These are phyloP conservation scores for Nemotelus pantherinus DNA, from an alignment of 2,888 invertebrate genomes.

Conservation along the genomic window DNA sequence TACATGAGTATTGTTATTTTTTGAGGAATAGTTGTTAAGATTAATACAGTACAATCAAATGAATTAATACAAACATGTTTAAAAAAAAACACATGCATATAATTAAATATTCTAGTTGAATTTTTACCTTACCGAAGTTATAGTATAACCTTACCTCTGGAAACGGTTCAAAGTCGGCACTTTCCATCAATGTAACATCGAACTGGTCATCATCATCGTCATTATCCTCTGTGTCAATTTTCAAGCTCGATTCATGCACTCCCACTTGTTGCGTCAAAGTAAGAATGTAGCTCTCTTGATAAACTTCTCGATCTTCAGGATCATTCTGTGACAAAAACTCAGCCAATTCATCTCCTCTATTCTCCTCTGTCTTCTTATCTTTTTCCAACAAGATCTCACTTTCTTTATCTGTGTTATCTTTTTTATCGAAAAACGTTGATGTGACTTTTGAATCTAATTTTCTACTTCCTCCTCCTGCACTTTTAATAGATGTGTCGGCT, in stretches of 20 bases:
- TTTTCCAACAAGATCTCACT: constrained; percentile 44
- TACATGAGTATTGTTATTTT: too few species aligned
- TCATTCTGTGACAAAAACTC: constrained; percentile 58
- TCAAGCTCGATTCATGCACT: background rate
- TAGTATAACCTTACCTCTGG: constrained; percentile 67
- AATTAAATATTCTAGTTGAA: background rate
- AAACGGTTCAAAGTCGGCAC: constrained; percentile 70
- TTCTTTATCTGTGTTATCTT: constrained; percentile 42
- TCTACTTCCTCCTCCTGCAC: background rate
- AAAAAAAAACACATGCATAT: background rate
- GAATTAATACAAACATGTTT: background rate
- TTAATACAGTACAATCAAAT: too few species aligned
- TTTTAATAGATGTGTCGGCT: background rate
- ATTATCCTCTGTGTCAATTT: constrained; percentile 44
- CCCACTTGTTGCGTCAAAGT: constrained; percentile 71
- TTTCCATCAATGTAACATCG: constrained; percentile 56
- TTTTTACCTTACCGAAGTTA: background rate
- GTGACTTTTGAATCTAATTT: background rate
- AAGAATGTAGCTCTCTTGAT: constrained; percentile 74
- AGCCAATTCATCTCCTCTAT: constrained; percentile 57
- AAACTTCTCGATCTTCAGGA: constrained; percentile 64
- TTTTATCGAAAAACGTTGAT: background rate
- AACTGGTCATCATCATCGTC: constrained; percentile 5
- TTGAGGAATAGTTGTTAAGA: too few species aligned
- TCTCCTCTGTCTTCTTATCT: constrained; percentile 53